Conservation (phyloP, 2,888 invertebrate species). For the Dryococelus australis region DNA sequence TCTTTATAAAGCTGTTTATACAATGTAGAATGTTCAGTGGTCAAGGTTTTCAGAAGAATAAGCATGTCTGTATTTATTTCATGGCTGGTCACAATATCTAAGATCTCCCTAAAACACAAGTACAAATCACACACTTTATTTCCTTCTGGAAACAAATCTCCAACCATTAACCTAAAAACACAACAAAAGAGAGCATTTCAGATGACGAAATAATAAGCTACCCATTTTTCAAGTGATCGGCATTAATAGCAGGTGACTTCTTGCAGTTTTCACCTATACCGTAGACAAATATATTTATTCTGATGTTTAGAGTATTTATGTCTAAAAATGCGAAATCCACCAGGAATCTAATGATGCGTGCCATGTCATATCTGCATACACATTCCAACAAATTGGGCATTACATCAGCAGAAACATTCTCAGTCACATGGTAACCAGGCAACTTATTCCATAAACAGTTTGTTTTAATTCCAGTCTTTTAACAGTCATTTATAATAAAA, state of each 20-base stretch:
- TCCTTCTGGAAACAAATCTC: too few species aligned
- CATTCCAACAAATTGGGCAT: background rate
- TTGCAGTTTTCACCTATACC: background rate
- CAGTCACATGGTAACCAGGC: too few species aligned
- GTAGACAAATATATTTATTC: background rate
- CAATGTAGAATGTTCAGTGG: background rate
- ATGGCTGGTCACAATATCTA: too few species aligned
- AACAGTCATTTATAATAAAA: background rate
- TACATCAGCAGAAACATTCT: background rate
- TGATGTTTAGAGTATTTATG: too few species aligned
- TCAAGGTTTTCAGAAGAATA: background rate
- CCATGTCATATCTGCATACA: background rate
- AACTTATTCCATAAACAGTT: too few species aligned
- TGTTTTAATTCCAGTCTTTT: too few species aligned
- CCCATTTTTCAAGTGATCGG: background rate
- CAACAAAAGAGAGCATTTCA: background rate
- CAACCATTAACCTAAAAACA: background rate
- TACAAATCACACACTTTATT: too few species aligned
- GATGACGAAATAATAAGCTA: background rate
- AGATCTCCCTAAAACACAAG: too few species aligned
- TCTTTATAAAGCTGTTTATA: background rate
- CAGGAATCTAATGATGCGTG: background rate
- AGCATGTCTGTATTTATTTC: background rate
- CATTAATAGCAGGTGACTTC: background rate
- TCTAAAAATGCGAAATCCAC: background rate